A percentile compares a stretch with the other conserved stretches of the same genome.
phyloP scores from a whole-genome alignment of 2,797 vertebrate species.

The Psittacula derbiana region DNA sequence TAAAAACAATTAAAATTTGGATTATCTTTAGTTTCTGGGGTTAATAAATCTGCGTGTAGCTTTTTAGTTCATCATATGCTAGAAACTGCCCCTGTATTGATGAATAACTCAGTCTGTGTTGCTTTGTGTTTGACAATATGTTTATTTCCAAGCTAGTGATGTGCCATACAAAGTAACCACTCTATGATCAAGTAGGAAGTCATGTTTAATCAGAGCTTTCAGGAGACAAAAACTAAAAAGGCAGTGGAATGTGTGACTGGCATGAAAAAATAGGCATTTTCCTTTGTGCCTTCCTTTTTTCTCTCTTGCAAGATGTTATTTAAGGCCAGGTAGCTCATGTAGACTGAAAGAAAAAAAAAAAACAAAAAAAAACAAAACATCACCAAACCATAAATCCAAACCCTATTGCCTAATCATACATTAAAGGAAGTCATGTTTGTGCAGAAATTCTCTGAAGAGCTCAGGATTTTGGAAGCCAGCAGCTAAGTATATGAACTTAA shows the following conservation, averaged over 20 bases:
- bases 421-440: not conserved
- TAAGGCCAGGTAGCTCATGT: not conserved
- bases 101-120: slow-evolving; percentile 10
- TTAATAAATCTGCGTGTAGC: not conserved
- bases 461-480: not conserved
- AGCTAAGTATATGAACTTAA: not conserved
- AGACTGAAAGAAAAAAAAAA: not conserved
- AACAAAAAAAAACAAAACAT: not conserved
- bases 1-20: not conserved
- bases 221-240: not conserved
- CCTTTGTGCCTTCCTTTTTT: not conserved
- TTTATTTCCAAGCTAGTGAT: not conserved
- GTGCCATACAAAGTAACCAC: not conserved
- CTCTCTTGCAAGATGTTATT: not conserved
- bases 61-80: not conserved
- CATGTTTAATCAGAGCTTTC: slow-evolving; percentile 13
- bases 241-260: not conserved
- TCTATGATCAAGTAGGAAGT: not conserved
- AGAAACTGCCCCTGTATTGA: not conserved
- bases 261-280: not conserved
- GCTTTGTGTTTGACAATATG: slow-evolving; percentile 4
- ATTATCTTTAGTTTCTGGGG: not conserved
- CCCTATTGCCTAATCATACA: rapidly evolving
- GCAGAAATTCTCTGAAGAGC: not conserved
- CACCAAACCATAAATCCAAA: not conserved